Percentiles rank a stretch among this genome's conserved stretches.
Conservation (phyloP, 2,888 invertebrate species). For the Trissonchulus latispiculum region DNA sequence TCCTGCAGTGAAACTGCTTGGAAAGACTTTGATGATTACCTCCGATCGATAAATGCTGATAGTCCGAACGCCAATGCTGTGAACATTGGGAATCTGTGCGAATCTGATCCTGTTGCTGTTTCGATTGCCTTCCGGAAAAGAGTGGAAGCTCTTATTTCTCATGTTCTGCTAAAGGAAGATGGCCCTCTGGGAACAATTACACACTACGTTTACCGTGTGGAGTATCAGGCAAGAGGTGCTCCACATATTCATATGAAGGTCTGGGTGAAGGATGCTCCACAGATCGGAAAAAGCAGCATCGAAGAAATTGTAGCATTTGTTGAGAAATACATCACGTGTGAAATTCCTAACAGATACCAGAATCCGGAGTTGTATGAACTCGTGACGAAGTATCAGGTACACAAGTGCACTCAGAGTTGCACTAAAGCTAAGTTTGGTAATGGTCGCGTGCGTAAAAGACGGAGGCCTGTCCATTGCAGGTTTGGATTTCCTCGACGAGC, state of each 20-base stretch:
- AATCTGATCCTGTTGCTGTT: not conserved
- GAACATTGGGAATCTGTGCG: not conserved
- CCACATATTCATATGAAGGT: slow-evolving; percentile 11
- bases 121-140: not conserved
- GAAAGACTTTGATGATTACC: not conserved
- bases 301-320: slow-evolving; percentile 10
- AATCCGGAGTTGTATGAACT: slow-evolving; percentile 1
- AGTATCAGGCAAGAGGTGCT: slow-evolving; percentile 5
- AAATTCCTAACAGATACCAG: not conserved
- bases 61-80: not conserved
- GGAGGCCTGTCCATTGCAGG: too few relatives aligned
- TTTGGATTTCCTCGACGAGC: too few relatives aligned
- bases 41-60: not conserved
- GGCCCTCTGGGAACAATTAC: not conserved
- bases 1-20: not conserved
- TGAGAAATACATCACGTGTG: slow-evolving; percentile 14
- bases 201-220: not conserved
- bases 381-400: slow-evolving; percentile 11
- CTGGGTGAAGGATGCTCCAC: slow-evolving; percentile 7
- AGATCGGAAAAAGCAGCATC: not conserved
- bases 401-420: too few relatives aligned
- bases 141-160: not conserved
- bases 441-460: too few relatives aligned
- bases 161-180: not conserved
- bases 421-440: too few relatives aligned